Evolutionary conservation across 2,113 vertebrate genomes (phyloP), one percentile per base, ranked within the genome.

Genomic region (Phoenicopterus ruber): DNA sequence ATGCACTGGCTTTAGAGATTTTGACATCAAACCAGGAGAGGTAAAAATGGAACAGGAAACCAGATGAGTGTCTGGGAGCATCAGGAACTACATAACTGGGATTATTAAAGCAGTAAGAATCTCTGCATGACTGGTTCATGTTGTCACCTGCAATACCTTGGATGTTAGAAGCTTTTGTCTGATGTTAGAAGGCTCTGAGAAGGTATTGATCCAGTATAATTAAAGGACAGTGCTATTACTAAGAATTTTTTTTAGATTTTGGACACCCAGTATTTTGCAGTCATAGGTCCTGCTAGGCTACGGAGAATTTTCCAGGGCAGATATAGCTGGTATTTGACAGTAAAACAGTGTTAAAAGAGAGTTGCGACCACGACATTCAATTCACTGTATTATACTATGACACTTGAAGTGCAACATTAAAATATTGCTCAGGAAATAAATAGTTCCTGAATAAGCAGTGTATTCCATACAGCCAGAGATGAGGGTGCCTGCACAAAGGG

Each of bases 11-110:
- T 87, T 88, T 72, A 57, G 54, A 85, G 58, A 54, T 47, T 77
- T 80, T 2, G 0, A 69, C 65, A 87, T 72, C 8, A 16, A 82
- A 62, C 65, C 16, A n/a, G 0, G 0, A 24, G 16, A 70, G 52
- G 82, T 85, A 76, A 87, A 97, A 87, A 87, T 38, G 84, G 70
- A 89, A 72, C 49, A 95, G 81, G 42, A 95, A 91, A 80, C 17
- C 73, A 80, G 66, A 77, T n/a, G 36, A 77, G 36, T 50, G 20
- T 58, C 70, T 90, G 62, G 26, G 22, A 94, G 32, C 49, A 85
- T 85, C 58, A 16, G 8, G 40, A 63, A 25, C 69, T 84, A n/a
- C 25, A 6, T 61, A 57, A 36, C 16, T 2, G 24, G 7, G 38
- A 50, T 94, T 71, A 47, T 58, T 89, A 79, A 59, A 58, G 38